Evolutionary conservation across 2,888 invertebrate genomes (phyloP).

Genomic region (Atherix ibis): DNA sequence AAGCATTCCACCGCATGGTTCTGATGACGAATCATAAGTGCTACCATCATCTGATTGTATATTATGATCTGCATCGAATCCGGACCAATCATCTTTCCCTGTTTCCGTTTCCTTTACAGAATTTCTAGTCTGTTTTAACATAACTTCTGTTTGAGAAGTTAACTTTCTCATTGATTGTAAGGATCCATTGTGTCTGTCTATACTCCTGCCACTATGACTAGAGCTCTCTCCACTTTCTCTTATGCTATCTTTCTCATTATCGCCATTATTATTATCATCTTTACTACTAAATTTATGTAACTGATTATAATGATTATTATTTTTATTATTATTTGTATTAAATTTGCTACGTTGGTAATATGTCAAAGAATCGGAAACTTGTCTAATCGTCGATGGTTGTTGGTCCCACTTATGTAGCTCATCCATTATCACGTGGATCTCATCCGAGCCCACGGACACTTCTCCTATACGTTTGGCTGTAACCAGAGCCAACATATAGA

Average conservation of each 20-base stretch:
- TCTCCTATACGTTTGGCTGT: slow-evolving; percentile 15
- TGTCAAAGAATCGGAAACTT: too few relatives aligned
- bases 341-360: neutral
- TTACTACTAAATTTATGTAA: too few relatives aligned
- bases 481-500: slow-evolving; percentile 15
- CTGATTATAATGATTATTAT: neutral
- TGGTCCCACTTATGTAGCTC: slow-evolving; percentile 1
- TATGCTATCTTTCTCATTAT: slow-evolving; percentile 1
- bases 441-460: slow-evolving; percentile 8
- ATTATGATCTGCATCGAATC: slow-evolving; percentile 2
- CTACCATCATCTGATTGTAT: slow-evolving; percentile 3
- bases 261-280: neutral
- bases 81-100: too few relatives aligned
- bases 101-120: neutral
- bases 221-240: too few relatives aligned
- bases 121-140: too few relatives aligned
- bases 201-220: too few relatives aligned
- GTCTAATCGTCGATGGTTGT: slow-evolving; percentile 1
- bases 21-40: too few relatives aligned
- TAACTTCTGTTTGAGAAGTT: too few relatives aligned
- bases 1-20: slow-evolving; percentile 50
- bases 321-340: neutral
- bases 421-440: neutral
- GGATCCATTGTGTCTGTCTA: too few relatives aligned
- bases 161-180: too few relatives aligned